Conservation (phyloP, 2,113 vertebrate species). For the Vidua macroura region DNA sequence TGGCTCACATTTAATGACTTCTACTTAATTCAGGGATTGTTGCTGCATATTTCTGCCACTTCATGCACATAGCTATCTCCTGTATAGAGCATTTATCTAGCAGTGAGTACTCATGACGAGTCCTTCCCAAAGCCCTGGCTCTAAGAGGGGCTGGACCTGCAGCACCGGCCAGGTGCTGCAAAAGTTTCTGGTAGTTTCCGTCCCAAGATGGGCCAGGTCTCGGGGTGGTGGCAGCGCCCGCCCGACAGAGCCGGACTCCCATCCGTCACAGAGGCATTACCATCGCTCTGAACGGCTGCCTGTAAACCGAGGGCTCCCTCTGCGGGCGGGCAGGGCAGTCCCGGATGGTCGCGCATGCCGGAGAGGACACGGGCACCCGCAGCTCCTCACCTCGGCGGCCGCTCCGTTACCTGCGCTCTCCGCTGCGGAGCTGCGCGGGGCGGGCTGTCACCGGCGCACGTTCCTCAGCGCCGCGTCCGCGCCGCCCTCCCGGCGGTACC, state of each 20-base stretch:
- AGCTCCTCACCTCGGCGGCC: background rate
- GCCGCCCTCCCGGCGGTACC: background rate
- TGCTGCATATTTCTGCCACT: background rate
- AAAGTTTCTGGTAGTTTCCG: background rate
- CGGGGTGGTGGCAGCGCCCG: background rate
- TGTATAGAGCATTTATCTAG: background rate
- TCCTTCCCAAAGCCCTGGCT: background rate
- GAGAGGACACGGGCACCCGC: fast-evolving
- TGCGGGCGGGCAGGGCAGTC: background rate
- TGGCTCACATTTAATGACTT: background rate
- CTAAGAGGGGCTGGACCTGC: background rate
- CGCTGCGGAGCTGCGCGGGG: fast-evolving
- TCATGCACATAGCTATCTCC: fast-evolving
- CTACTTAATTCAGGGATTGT: background rate
- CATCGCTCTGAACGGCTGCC: background rate
- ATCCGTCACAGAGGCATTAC: fast-evolving
- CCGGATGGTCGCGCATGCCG: too few relatives aligned
- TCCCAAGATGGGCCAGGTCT: background rate
- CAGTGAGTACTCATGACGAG: background rate
- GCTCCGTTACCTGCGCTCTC: background rate
- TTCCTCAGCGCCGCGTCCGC: background rate
- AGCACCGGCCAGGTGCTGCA: fast-evolving
- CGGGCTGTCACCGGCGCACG: background rate
- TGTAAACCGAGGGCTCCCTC: background rate
- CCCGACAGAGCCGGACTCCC: background rate